Evolutionary conservation across 2,113 vertebrate species (phyloP), one percentile per base, ranked within the genome.

Genomic region (Esox niger): DNA sequence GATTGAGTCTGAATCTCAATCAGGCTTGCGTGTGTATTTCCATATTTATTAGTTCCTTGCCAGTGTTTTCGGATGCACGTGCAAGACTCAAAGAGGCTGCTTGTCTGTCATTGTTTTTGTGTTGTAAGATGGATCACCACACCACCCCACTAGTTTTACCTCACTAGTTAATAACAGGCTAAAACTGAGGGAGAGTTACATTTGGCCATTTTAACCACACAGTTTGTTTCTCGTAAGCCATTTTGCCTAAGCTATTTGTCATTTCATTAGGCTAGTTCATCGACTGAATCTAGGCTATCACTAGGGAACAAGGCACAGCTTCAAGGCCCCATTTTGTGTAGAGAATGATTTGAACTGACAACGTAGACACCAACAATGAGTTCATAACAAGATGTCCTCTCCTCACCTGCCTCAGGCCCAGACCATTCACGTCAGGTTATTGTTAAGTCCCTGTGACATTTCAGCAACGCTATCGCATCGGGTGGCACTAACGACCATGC

Each of bases 31-130:
- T 56, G 62, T 46, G 29, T 2, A 85, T 88, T 83, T 86, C 76
- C 84, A 88, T 89, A 77, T 86, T 85, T 70, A 88, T 88, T 87
- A 83, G 68, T 76, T 55, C 63, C 61, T 75, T 59, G 27, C 20
- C 67, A 31, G 25, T 57, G 70, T 17, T 62, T 89, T 87, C 83
- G 80, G 75, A 84, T 75, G 78, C 82, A 78, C 71, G 71, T 79
- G 74, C 5, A 43, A 64, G 75, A 70, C 57, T 23, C 64, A 72
- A n/a, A n/a, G 63, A 64, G 85, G 79, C 79, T 57, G 49, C 31
- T 1, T 15, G 79, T 70, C 73, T 26, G 26, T 78, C 47, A 52
- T 2, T 21, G 47, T 7, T 52, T 20, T 52, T 52, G n/a, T 43
- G 47, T 20, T n/a, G 17, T 20, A n/a, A n/a, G 47, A 21, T 52